These are phyloP conservation scores for Phylloscopus collybita DNA, from an alignment of 2,797 vertebrate species.

Conservation along the genomic window DNA sequence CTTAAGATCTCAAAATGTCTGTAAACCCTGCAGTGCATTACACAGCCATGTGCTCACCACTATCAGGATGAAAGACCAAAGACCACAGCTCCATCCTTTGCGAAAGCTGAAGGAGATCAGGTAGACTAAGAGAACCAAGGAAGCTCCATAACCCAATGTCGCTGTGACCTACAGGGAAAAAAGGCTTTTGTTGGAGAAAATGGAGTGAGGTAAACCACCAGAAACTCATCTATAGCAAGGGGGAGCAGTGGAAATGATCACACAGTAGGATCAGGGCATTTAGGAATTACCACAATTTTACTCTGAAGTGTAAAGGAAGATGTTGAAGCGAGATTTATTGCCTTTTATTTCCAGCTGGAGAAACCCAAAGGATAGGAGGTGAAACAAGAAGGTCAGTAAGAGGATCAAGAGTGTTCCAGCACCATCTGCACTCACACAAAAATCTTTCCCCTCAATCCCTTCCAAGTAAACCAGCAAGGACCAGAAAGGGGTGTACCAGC, in stretches of 20 bases:
- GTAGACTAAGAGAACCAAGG: slow-evolving; percentile 86
- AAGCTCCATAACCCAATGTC: slow-evolving; percentile 80
- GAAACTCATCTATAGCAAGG: neutral
- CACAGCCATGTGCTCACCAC: slow-evolving; percentile 75
- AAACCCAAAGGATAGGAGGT: neutral
- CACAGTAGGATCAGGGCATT: neutral
- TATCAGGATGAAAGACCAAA: slow-evolving; percentile 88
- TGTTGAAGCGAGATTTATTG: neutral
- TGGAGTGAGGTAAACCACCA: neutral
- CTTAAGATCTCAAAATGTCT: neutral
- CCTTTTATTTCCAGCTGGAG: neutral
- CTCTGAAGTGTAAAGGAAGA: neutral
- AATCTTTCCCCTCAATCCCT: neutral
- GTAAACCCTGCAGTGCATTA: neutral
- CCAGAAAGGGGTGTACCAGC: neutral
- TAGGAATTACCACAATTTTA: neutral
- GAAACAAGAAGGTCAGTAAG: neutral
- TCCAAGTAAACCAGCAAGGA: neutral
- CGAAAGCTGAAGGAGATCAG: slow-evolving; percentile 86
- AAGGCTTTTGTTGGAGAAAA: neutral
- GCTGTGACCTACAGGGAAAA: slow-evolving; percentile 73
- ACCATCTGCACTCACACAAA: neutral
- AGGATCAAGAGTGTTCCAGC: neutral
- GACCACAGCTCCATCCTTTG: slow-evolving; percentile 82
- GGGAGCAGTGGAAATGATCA: neutral